A percentile compares a stretch with the other conserved stretches of the same genome.
phyloP scores from a whole-genome alignment of 2,888 invertebrate genomes.

The Apamea anceps region DNA sequence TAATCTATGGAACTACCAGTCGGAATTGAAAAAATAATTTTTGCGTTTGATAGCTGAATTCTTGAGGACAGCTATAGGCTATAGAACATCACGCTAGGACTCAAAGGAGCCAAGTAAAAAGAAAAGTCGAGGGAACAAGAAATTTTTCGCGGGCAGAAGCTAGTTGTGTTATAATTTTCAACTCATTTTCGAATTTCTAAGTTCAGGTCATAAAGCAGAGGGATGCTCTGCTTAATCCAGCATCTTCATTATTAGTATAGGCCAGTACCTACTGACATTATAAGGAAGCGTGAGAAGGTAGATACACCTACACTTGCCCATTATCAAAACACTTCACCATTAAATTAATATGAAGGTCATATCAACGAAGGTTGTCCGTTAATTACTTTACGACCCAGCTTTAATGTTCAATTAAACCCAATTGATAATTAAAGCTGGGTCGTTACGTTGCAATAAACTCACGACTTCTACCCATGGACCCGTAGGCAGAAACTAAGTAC shows the following conservation, averaged over 20 bases:
- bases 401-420: slow-evolving; percentile 9
- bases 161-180: too few species aligned
- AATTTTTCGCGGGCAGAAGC: too few species aligned
- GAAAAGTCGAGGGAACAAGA: too few species aligned
- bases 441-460: neutral
- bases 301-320: neutral
- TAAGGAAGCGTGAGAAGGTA: neutral
- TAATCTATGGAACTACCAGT: too few species aligned
- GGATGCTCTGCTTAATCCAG: too few species aligned
- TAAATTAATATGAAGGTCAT: slow-evolving; percentile 14
- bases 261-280: neutral
- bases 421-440: neutral
- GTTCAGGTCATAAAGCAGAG: neutral
- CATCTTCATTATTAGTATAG: neutral
- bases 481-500: neutral
- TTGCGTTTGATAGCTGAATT: too few species aligned
- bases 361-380: neutral
- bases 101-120: too few species aligned
- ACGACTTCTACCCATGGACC: too few species aligned
- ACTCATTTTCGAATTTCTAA: neutral
- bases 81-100: too few species aligned
- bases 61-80: too few species aligned
- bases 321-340: neutral
- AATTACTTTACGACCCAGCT: slow-evolving; percentile 22
- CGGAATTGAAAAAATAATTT: too few species aligned